A percentile compares a stretch with the other conserved stretches of the same genome.
Evolutionary conservation across 2,888 invertebrate genomes (phyloP).

Genomic region (Ephialtes manifestator): DNA sequence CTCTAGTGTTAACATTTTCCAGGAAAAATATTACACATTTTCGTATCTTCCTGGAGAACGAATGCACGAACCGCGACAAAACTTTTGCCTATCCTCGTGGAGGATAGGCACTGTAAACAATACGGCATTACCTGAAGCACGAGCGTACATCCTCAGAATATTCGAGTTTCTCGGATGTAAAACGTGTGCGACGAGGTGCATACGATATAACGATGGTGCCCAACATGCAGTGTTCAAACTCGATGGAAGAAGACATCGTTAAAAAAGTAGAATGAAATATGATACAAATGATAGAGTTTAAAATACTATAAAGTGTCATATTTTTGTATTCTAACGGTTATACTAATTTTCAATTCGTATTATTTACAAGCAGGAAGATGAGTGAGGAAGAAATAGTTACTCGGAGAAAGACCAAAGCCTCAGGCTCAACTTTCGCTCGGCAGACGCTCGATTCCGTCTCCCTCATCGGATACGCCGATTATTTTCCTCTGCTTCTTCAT

Average conservation of each 20-base stretch:
- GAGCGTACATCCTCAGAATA: conserved; percentile 54
- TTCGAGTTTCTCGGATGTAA: conserved; percentile 78
- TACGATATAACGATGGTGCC: conserved; percentile 30
- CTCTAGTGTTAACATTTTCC: no score
- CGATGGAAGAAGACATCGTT: conserved; percentile 69
- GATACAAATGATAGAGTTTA: not conserved
- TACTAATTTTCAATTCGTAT: not conserved
- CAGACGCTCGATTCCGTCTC: conserved; percentile 68
- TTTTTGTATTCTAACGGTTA: not conserved
- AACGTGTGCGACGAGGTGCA: conserved; percentile 67
- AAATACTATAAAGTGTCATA: not conserved
- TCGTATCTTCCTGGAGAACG: no score
- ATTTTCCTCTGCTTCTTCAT: conserved; percentile 61
- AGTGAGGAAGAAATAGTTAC: conserved; percentile 35
- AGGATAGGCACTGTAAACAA: not conserved
- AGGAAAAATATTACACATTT: no score
- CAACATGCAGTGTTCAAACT: conserved; percentile 67
- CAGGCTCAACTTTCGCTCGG: conserved; percentile 80
- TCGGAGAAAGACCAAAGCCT: conserved; percentile 54
- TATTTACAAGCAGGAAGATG: conserved; percentile 27
- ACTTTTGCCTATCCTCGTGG: not conserved
- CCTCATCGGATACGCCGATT: conserved; percentile 38
- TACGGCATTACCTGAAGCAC: not conserved
- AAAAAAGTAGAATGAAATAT: not conserved
- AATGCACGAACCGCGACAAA: not conserved